A percentile compares a stretch with the other conserved stretches of the same genome.
These are phyloP conservation scores for Pogoniulus pusillus DNA, from an alignment of 2,797 vertebrate genomes.

Conservation along the genomic window DNA sequence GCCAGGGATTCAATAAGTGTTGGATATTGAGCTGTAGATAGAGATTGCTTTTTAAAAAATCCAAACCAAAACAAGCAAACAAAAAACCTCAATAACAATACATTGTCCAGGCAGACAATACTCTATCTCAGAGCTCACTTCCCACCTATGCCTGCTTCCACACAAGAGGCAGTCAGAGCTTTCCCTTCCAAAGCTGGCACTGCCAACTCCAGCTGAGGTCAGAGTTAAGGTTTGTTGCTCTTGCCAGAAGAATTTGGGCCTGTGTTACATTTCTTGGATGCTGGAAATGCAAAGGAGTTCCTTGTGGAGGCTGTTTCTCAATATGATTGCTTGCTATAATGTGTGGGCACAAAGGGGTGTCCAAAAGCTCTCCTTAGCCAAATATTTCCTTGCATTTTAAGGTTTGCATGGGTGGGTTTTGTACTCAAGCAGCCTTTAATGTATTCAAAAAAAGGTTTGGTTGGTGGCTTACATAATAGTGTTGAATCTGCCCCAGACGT, in stretches of 20 bases:
- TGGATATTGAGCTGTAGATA: background rate
- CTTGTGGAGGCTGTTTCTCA: conserved; percentile 55
- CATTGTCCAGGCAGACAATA: background rate
- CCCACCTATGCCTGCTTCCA: background rate
- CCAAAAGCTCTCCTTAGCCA: conserved; percentile 62
- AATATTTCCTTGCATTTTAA: conserved; percentile 69
- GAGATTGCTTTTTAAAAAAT: background rate
- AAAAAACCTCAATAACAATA: too few species aligned
- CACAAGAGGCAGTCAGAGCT: background rate
- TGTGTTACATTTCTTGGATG: conserved; percentile 34
- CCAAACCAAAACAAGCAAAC: too few species aligned
- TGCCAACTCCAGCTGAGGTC: conserved; percentile 52
- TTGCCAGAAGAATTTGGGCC: conserved; percentile 26
- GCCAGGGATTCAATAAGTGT: background rate
- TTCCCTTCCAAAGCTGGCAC: background rate
- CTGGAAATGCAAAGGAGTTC: conserved; percentile 60
- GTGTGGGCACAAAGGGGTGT: conserved; percentile 69
- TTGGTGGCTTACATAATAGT: conserved; percentile 71
- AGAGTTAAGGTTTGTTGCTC: conserved; percentile 19
- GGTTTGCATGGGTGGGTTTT: conserved; percentile 69
- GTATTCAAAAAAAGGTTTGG: conserved; percentile 66
- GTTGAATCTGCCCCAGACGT: conserved; percentile 70
- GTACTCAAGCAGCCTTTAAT: conserved; percentile 67
- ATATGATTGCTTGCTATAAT: conserved; percentile 48
- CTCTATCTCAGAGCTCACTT: background rate